phyloP scores from a whole-genome alignment of 2,888 invertebrate species.

The Autographa pulchrina region DNA sequence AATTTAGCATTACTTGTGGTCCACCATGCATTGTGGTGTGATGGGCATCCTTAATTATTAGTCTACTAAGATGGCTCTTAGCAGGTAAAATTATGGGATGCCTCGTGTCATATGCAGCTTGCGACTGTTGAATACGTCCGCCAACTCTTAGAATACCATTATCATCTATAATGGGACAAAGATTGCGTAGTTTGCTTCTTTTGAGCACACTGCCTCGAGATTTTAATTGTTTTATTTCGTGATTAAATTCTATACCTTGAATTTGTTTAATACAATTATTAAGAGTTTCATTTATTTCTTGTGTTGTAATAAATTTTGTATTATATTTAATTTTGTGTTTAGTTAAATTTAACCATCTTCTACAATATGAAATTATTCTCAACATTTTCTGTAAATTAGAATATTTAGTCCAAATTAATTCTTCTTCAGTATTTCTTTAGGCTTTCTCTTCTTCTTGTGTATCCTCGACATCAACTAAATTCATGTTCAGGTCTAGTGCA shows the following conservation, averaged over 20 bases:
- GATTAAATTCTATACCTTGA: conserved; percentile 11
- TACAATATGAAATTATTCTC: conserved; percentile 21
- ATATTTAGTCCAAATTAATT: conserved; percentile 25
- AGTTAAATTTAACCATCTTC: conserved; percentile 9
- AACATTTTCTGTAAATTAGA: conserved; percentile 8
- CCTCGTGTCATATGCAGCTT: not conserved
- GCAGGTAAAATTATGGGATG: no score
- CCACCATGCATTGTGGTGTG: conserved; percentile 19
- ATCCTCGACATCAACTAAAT: not conserved
- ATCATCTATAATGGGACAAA: conserved; percentile 26
- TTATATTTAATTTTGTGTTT: not conserved
- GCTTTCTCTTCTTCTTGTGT: conserved; percentile 21
- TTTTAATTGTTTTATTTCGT: conserved; percentile 26
- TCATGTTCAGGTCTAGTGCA: not conserved
- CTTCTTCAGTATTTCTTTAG: not conserved
- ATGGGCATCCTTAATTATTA: conserved; percentile 25
- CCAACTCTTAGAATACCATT: conserved; percentile 25
- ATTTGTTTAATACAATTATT: conserved; percentile 18
- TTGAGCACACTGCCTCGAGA: conserved; percentile 6
- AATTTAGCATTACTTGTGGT: conserved; percentile 19
- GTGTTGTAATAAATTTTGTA: not conserved
- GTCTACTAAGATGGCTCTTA: conserved; percentile 15
- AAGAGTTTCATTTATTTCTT: conserved; percentile 14
- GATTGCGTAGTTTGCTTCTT: not conserved
- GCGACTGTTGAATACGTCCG: conserved; percentile 21